These are phyloP conservation scores for Nylanderia fulva DNA, from an alignment of 1,140 invertebrate genomes.

Conservation along the genomic window DNA sequence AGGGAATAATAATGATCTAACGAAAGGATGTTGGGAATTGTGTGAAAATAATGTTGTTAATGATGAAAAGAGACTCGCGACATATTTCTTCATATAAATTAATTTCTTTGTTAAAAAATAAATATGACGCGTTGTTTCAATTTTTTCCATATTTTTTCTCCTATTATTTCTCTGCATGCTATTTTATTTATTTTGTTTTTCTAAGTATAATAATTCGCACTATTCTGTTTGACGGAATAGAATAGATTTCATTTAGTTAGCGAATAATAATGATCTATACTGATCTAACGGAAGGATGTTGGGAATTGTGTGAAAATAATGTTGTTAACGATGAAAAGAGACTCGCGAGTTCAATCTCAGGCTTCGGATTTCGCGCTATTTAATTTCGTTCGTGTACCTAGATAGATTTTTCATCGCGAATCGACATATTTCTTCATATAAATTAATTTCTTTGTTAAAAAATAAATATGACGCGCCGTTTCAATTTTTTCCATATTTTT, in stretches of 20 bases:
- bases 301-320: not conserved
- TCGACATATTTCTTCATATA: not conserved
- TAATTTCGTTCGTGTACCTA: conserved; percentile 43
- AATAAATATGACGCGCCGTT: not conserved
- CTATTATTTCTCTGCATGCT: not conserved
- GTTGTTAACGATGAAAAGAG: not conserved
- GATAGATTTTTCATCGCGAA: conserved; percentile 57
- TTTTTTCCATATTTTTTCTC: not conserved
- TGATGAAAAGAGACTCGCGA: not conserved
- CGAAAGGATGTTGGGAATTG: not conserved
- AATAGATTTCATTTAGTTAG: not conserved
- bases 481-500: conserved; percentile 10
- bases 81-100: not conserved
- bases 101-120: not conserved
- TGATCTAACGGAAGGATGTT: not conserved
- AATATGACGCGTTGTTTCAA: conserved; percentile 14
- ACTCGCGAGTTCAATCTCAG: conserved; percentile 26
- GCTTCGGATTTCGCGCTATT: conserved; percentile 30
- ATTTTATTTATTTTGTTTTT: not conserved
- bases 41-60: not conserved
- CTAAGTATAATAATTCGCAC: no score
- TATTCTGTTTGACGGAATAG: not conserved
- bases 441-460: not conserved
- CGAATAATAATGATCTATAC: not conserved
- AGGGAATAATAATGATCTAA: not conserved